A percentile compares a stretch with the other conserved stretches of the same genome.
Evolutionary conservation across 2,888 invertebrate genomes (phyloP).

Genomic region (Phlogophora meticulosa): DNA sequence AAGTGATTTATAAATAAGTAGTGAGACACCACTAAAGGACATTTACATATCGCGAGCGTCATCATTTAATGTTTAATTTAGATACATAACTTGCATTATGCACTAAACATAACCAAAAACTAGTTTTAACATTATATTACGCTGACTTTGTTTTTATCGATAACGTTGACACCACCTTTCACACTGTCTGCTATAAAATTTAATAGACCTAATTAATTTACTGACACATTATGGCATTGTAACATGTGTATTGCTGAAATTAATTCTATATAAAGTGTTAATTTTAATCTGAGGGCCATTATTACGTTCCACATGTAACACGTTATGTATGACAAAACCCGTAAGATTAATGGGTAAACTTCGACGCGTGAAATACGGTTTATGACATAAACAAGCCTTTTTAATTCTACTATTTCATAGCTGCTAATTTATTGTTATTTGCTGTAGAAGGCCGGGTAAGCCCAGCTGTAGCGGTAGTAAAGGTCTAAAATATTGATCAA

Average conservation of each 20-base stretch:
- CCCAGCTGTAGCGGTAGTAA: background rate
- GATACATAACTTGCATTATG: conserved; percentile 24
- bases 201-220: conserved; percentile 19
- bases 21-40: background rate
- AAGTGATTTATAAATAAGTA: conserved; percentile 28
- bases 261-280: conserved; percentile 6
- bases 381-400: background rate
- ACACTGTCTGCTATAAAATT: conserved; percentile 18
- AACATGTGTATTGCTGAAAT: conserved; percentile 4
- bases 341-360: background rate
- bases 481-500: background rate
- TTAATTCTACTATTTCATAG: no score
- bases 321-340: conserved; percentile 8
- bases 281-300: background rate
- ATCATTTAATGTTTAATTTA: conserved; percentile 12
- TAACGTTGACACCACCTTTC: conserved; percentile 37
- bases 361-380: background rate
- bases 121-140: conserved; percentile 18
- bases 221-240: conserved; percentile 8
- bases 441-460: background rate
- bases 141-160: conserved; percentile 28
- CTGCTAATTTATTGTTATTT: background rate
- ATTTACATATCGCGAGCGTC: conserved; percentile 26
- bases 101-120: conserved; percentile 19
- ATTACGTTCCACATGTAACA: background rate